These are phyloP conservation scores for Caenorhabditis sinica DNA, from an alignment of 2,888 invertebrate species.

Conservation along the genomic window DNA sequence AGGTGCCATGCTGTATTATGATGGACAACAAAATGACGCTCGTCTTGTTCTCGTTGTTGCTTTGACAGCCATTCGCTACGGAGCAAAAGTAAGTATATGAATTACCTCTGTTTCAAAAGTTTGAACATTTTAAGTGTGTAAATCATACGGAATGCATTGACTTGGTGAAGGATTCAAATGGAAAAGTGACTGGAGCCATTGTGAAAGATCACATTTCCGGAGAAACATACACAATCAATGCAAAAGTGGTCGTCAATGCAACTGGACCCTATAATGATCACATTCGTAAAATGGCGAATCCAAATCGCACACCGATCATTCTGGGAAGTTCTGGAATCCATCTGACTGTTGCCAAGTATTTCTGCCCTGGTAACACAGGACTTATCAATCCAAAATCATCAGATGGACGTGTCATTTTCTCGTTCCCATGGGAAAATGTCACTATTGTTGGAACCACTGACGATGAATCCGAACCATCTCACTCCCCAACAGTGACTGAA, in stretches of 20 bases:
- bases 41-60: slow-evolving; percentile 39
- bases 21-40: slow-evolving; percentile 53
- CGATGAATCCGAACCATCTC: slow-evolving; percentile 9
- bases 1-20: slow-evolving; percentile 52
- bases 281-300: slow-evolving; percentile 49
- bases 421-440: slow-evolving; percentile 49
- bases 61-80: slow-evolving; percentile 50
- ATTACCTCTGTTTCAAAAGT: background rate
- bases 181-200: slow-evolving; percentile 49
- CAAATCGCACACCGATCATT: slow-evolving; percentile 33
- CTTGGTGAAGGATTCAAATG: slow-evolving; percentile 41
- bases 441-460: slow-evolving; percentile 52
- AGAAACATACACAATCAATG: slow-evolving; percentile 49
- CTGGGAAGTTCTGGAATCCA: slow-evolving; percentile 50
- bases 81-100: slow-evolving; percentile 34
- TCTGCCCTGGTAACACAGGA: slow-evolving; percentile 46
- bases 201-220: slow-evolving; percentile 40
- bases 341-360: slow-evolving; percentile 47
- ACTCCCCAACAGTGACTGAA: slow-evolving; percentile 37
- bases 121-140: slow-evolving; percentile 25
- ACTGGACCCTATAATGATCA: slow-evolving; percentile 50
- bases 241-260: slow-evolving; percentile 55
- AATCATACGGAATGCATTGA: slow-evolving; percentile 51
- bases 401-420: slow-evolving; percentile 47
- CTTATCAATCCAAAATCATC: slow-evolving; percentile 48